Conservation (phyloP, 2,797 vertebrate species). For the Pseudochromis fuscus region DNA sequence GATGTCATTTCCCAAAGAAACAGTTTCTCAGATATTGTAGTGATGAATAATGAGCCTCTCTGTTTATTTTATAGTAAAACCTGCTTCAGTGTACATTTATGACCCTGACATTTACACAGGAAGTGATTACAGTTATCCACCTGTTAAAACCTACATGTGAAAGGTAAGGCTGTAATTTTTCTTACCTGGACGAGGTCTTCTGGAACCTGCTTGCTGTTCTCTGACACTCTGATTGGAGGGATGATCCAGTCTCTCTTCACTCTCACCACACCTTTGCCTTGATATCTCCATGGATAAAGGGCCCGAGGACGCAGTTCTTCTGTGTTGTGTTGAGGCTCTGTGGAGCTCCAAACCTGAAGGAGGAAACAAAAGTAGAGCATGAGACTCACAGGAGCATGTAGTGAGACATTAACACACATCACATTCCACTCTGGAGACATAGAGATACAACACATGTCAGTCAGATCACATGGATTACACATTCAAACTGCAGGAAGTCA, state of each 20-base stretch:
- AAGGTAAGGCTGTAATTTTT: slow-evolving; percentile 1
- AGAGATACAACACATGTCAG: background rate
- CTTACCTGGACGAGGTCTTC: slow-evolving; percentile 94
- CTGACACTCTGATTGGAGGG: slow-evolving; percentile 93
- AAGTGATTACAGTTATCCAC: background rate
- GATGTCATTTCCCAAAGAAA: too few species aligned
- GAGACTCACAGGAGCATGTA: slow-evolving; percentile 2
- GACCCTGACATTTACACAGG: background rate
- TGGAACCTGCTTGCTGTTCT: slow-evolving; percentile 94
- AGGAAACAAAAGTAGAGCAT: slow-evolving; percentile 20
- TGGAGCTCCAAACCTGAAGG: slow-evolving; percentile 63
- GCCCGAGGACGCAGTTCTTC: slow-evolving; percentile 47
- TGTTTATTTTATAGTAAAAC: too few species aligned
- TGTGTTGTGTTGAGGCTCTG: slow-evolving; percentile 34
- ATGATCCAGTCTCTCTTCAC: slow-evolving; percentile 98
- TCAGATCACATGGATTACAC: slow-evolving; percentile 24
- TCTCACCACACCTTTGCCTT: slow-evolving; percentile 62
- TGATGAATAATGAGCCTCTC: too few species aligned
- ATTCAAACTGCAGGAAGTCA: slow-evolving; percentile 34
- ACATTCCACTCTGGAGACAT: background rate
- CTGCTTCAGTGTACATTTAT: too few species aligned
- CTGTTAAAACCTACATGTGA: background rate
- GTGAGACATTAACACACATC: background rate
- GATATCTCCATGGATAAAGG: slow-evolving; percentile 82
- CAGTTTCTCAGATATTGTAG: too few species aligned